These are phyloP conservation scores for Drosophila orena DNA, from an alignment of 1,140 invertebrate genomes.

Conservation along the genomic window DNA sequence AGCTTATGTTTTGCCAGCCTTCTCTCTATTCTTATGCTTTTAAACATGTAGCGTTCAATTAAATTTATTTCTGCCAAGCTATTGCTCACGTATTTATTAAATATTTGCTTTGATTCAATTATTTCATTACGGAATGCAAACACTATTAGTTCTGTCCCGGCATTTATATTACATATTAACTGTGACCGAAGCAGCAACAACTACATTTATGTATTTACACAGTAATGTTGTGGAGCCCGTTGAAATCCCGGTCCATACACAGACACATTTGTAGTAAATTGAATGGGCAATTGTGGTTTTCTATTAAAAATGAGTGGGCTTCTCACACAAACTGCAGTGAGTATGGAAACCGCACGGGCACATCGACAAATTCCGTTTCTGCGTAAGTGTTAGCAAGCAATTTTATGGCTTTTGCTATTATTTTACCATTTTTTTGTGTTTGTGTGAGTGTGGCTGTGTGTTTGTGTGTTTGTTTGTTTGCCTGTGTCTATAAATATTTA, in stretches of 20 bases:
- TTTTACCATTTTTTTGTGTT: constrained; percentile 45
- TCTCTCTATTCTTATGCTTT: too few relatives aligned
- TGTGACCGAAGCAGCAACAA: constrained; percentile 8
- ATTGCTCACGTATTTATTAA: constrained; percentile 7
- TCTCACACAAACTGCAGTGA: constrained; percentile 49
- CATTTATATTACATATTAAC: constrained; percentile 25
- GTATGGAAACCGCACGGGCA: constrained; percentile 25
- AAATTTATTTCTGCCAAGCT: background rate
- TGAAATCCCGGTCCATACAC: constrained; percentile 1
- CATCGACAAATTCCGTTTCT: constrained; percentile 9
- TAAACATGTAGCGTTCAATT: background rate
- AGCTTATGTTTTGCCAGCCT: too few relatives aligned
- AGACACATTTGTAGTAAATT: constrained; percentile 39
- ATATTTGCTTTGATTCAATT: constrained; percentile 9
- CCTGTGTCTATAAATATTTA: constrained; percentile 68
- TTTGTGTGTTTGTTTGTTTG: background rate
- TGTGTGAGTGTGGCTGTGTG: constrained; percentile 6
- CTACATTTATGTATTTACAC: background rate
- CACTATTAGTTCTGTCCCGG: constrained; percentile 10
- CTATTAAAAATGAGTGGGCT: constrained; percentile 57
- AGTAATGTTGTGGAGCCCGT: background rate
- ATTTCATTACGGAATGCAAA: constrained; percentile 40
- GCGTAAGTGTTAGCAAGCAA: constrained; percentile 33
- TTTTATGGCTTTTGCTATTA: constrained; percentile 66
- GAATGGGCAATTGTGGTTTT: constrained; percentile 60